Evolutionary conservation across 2,113 vertebrate genomes (phyloP).

Genomic region (Terrapene triunguis): DNA sequence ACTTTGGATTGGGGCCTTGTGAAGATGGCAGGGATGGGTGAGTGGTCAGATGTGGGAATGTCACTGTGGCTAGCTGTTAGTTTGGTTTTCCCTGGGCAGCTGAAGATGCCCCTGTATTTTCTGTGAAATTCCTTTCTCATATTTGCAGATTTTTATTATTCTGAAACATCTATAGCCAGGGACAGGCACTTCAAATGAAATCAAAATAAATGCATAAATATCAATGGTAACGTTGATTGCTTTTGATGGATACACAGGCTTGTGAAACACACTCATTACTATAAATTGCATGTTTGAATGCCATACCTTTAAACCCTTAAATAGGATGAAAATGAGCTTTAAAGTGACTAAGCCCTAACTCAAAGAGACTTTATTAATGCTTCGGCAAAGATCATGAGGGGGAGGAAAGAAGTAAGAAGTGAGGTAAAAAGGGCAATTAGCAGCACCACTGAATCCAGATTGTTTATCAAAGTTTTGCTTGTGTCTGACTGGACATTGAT

Average conservation of each 20-base stretch:
- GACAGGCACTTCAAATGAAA: constrained; percentile 15
- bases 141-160: constrained; percentile 8
- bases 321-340: constrained; percentile 13
- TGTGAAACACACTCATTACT: background rate
- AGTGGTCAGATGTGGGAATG: background rate
- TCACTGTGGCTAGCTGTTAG: background rate
- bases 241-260: constrained; percentile 33
- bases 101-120: background rate
- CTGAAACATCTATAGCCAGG: background rate
- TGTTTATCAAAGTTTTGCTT: background rate
- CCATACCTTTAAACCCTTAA: background rate
- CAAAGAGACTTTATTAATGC: background rate
- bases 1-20: background rate
- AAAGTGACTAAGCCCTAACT: background rate
- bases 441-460: background rate
- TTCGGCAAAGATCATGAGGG: background rate
- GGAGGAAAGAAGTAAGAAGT: background rate
- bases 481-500: background rate
- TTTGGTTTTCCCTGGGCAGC: background rate
- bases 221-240: background rate
- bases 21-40: background rate
- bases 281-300: constrained; percentile 25
- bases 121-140: background rate
- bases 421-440: background rate
- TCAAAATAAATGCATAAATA: constrained; percentile 8